Evolutionary conservation across 2,113 vertebrate species (phyloP).

Genomic region (Forbesichthys agassizii): DNA sequence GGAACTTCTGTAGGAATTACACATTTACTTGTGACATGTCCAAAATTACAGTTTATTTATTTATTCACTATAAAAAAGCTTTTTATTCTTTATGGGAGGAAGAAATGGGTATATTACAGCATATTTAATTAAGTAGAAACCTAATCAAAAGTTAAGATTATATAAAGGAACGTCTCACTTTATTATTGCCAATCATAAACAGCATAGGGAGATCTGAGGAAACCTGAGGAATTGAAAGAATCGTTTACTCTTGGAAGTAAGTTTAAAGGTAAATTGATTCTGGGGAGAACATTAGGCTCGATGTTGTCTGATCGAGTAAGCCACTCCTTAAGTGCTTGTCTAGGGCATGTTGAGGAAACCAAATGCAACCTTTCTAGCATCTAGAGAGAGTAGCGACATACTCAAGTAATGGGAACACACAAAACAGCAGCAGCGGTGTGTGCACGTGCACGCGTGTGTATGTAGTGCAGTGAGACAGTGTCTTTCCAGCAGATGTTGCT

Average conservation of each 20-base stretch:
- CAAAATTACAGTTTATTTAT: too few species aligned
- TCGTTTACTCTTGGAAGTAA: conserved; percentile 18
- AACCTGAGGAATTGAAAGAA: conserved; percentile 4
- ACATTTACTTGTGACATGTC: too few species aligned
- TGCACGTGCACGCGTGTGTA: neutral
- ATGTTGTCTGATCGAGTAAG: neutral
- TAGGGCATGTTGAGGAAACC: too few species aligned
- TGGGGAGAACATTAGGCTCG: neutral
- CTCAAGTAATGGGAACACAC: too few species aligned
- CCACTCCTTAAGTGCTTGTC: too few species aligned
- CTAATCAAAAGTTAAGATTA: conserved; percentile 43
- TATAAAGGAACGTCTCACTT: conserved; percentile 49
- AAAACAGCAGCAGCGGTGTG: neutral
- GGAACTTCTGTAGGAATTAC: too few species aligned
- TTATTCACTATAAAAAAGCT: too few species aligned
- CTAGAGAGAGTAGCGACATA: too few species aligned
- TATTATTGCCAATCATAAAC: conserved; percentile 45
- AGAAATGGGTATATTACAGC: neutral
- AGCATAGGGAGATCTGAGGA: conserved; percentile 1
- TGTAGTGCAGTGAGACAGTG: neutral
- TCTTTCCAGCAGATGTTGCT: conserved; percentile 14
- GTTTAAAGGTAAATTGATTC: neutral
- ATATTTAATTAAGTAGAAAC: conserved; percentile 19
- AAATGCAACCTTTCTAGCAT: too few species aligned
- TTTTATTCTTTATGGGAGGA: neutral